Evolutionary conservation across 2,888 invertebrate genomes (phyloP).

Genomic region (Calliopum simillimum): DNA sequence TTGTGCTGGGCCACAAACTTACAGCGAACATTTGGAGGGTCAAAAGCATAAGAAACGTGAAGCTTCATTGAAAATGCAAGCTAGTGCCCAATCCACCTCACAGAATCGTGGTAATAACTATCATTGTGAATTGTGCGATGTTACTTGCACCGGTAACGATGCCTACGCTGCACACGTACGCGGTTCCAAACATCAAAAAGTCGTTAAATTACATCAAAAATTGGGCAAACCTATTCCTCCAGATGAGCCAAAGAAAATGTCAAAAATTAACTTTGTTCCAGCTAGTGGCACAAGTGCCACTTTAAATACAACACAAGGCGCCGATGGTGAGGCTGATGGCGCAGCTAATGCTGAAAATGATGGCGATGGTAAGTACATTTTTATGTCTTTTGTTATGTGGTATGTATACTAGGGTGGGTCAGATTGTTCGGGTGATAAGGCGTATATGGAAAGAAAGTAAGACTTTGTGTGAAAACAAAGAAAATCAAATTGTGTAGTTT

Average conservation of each 20-base stretch:
- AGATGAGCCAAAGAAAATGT: conserved; percentile 90
- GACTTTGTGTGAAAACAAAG: too few species aligned
- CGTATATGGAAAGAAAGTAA: too few species aligned
- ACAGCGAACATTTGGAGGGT: conserved; percentile 96
- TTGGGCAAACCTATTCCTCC: conserved; percentile 98
- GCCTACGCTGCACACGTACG: conserved; percentile 98
- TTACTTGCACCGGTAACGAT: conserved; percentile 98
- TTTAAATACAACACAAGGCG: conserved; percentile 34
- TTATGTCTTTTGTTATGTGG: not conserved
- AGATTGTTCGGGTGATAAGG: not conserved
- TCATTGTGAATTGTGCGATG: conserved; percentile 97
- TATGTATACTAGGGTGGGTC: not conserved
- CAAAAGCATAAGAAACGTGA: conserved; percentile 99
- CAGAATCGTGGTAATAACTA: conserved; percentile 73
- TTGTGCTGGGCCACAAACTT: conserved; percentile 94
- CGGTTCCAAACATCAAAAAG: conserved; percentile 98
- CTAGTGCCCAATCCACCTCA: conserved; percentile 73
- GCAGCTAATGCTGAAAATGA: conserved; percentile 40
- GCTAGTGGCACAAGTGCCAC: conserved; percentile 58
- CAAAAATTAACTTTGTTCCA: conserved; percentile 67
- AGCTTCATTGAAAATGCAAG: conserved; percentile 81
- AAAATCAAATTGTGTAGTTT: too few species aligned
- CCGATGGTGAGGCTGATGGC: conserved; percentile 40
- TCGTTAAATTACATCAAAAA: conserved; percentile 95
- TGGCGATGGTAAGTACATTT: conserved; percentile 39